Base-by-base conservation (phyloP, 30 jellyfish, hydroid and myxozoan species). In the Nemopilema nomurai region DNA sequence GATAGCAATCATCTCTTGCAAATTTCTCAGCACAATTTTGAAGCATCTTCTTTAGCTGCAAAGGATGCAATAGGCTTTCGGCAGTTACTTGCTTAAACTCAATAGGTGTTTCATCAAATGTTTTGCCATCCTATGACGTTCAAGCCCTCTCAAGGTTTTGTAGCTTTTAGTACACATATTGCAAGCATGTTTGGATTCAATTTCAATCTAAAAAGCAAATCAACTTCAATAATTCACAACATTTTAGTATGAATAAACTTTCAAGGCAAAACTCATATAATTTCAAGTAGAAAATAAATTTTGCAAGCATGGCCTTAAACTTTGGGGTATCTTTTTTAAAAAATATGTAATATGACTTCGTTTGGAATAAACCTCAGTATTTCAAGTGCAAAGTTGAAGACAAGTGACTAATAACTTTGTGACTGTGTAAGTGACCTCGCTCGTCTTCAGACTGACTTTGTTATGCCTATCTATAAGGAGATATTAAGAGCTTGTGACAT, bases 1-100 rank as follows among this genome's bases (percentile, higher is more conserved):
- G 66, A 83, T 83, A 83, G 51, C 89, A 70, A 18, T 83, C 89
- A 74, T 83, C 92, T 7, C 27, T 8, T 50, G 92, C 84, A 21
- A 83, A 65, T 31, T 83, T 83, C 28, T 4, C 28, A 49, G 41
- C 92, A 73, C 89, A 71, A 13, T 0, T 66, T 65, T 83, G 49
- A 13, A 70, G 28, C 28, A 83, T 8, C 26, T 83, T 74, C 76
- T 70, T 83, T 22, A 83, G 74, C 23, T 21, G 49, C 51, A 83
- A 25, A 20, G 89, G 92, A 51, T 71, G 89, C 19, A 83, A 79
- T 62, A 25, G 17, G 20, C 31, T 8, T 52, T 83, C 92, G 23
- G 92, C 77, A 23, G 74, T 68, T 51, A 41, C 57, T 41, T 41
- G 57, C 57, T 41, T 41, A 3, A 41, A 41, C 57, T 41, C 57